Percentiles rank a stretch among this genome's conserved stretches.
Evolutionary conservation across 2,113 vertebrate species (phyloP).

Genomic region (Felis chaus): DNA sequence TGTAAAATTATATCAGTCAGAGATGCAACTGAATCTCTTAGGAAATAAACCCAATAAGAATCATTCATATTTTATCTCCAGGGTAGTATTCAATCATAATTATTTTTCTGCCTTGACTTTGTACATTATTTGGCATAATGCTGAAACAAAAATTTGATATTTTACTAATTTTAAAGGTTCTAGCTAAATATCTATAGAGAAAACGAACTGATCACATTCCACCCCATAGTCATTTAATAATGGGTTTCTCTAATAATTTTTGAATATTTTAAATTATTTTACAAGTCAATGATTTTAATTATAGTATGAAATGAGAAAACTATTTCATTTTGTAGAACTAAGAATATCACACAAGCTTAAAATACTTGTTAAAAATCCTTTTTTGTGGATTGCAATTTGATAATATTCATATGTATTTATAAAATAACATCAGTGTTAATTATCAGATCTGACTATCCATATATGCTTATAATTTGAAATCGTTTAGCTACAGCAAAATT

Average conservation of each 20-base stretch:
- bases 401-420: background rate
- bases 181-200: background rate
- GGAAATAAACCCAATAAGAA: slow-evolving; percentile 69
- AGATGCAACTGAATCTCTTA: slow-evolving; percentile 54
- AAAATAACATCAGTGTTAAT: background rate
- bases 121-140: slow-evolving; percentile 1
- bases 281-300: background rate
- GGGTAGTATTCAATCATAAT: slow-evolving; percentile 68
- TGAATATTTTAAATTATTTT: background rate
- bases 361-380: background rate
- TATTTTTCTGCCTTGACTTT: slow-evolving; percentile 65
- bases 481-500: background rate
- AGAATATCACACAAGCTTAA: background rate
- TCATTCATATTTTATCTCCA: slow-evolving; percentile 60
- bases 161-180: background rate
- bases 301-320: background rate
- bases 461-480: background rate
- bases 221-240: background rate
- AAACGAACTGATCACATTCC: background rate
- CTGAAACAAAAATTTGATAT: background rate
- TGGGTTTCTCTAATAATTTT: background rate
- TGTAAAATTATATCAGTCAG: slow-evolving; percentile 72
- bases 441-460: background rate
- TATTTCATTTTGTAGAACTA: background rate
- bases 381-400: background rate